Evolutionary conservation across 2,113 vertebrate genomes (phyloP).

Genomic region (Seriola rivoliana): DNA sequence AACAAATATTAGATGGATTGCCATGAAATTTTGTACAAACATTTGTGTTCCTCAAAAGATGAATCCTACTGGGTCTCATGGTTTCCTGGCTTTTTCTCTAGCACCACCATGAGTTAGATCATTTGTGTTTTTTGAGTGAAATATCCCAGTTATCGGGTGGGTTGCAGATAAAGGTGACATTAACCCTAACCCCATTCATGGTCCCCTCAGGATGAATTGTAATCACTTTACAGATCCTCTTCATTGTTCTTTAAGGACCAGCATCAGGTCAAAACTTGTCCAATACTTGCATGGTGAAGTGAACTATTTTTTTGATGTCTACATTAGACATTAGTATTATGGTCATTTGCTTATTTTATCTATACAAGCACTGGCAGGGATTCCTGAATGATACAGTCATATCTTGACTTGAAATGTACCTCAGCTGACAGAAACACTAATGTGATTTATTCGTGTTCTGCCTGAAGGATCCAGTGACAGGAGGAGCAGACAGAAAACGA

Average conservation of each 20-base stretch:
- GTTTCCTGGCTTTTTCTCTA: no score
- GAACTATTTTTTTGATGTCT: constrained; percentile 8
- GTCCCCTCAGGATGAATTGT: background rate
- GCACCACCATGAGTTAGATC: no score
- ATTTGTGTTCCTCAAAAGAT: background rate
- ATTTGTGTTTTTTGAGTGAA: no score
- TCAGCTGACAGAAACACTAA: constrained; percentile 69
- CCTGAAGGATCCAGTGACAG: constrained; percentile 51
- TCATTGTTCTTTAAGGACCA: background rate
- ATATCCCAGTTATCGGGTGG: no score
- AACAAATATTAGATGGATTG: no score
- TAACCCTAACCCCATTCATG: background rate
- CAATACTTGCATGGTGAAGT: no score
- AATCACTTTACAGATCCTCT: background rate
- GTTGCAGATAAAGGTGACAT: no score
- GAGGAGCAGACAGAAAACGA: constrained; percentile 25
- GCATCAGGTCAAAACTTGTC: background rate
- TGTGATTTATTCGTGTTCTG: constrained; percentile 69
- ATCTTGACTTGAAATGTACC: constrained; percentile 60
- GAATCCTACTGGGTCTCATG: no score
- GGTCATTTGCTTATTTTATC: constrained; percentile 25
- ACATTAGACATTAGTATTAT: constrained; percentile 18
- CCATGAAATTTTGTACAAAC: background rate
- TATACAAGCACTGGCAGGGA: background rate
- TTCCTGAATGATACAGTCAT: constrained; percentile 35